Evolutionary conservation across 2,797 vertebrate species (phyloP), one percentile per base, ranked within the genome.

Genomic region (Paramormyrops hopkinsi): DNA sequence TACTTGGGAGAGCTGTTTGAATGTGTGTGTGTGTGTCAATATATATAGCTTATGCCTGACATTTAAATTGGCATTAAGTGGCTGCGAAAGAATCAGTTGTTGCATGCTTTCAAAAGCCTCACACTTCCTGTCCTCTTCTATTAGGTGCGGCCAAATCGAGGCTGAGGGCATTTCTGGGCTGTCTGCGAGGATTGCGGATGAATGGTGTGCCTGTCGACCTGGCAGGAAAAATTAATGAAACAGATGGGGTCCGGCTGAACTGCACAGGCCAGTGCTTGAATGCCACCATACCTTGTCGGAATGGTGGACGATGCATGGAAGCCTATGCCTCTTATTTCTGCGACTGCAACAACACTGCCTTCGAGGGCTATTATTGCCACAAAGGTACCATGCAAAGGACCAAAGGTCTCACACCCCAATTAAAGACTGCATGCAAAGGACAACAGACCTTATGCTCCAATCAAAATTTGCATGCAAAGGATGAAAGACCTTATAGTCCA

Each of bases 301-400:
- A 99, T 86, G 96, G 97, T 0, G 99, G 98, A 83, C 97, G 97
- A 92, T 99, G 99, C 2, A 96, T 99, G 0, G 99, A 99, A 91
- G 97, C 97, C 89, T 99, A 99, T 29, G 98, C 97, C 79, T 96
- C 98, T 89, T 99, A 99, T 91, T 96, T 95, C 0, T 99, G 99
- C 91, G 98, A 99, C 95, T 99, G 99, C 91, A 97, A 97, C 92
- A 95, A 98, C 94, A 99, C 98, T 0, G 98, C 97, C 82, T 99
- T 97, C 4, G 98, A 98, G 0, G 98, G 98, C 9, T 97, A 97
- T 59, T 99, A 98, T 90, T 99, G 98, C 94, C 97, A 98, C 90
- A 97, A 95, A 29, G 98, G 99, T 99, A 86, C 9, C 37, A 19
- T 54, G 50, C 65, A 73, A 73, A 2, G 25, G 65, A 73, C 29